Percentiles rank a stretch among this genome's conserved stretches.
phyloP scores from a whole-genome alignment of 2,113 vertebrate species.

The Hemibagrus wyckioides region DNA sequence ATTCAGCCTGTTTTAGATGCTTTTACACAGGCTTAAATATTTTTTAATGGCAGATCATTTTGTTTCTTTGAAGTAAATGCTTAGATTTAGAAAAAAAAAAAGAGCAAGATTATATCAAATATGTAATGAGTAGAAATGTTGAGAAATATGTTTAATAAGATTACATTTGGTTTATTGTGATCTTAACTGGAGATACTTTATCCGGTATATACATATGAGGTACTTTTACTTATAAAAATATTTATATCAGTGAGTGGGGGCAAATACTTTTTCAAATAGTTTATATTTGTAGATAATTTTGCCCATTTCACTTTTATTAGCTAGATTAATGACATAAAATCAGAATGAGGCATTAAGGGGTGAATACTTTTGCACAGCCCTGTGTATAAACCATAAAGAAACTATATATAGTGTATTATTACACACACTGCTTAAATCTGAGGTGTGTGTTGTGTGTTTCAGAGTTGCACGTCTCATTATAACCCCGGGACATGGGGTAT shows the following conservation, averaged over 20 bases:
- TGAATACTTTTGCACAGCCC: neutral
- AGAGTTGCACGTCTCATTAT: conserved; percentile 70
- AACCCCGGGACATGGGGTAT: conserved; percentile 75
- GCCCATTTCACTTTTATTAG: neutral
- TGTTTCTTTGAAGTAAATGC: neutral
- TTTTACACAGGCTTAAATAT: neutral
- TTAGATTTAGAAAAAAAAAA: neutral
- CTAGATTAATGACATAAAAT: neutral
- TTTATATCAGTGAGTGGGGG: neutral
- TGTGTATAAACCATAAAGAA: neutral
- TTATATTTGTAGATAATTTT: neutral
- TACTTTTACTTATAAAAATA: neutral
- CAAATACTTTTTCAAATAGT: neutral
- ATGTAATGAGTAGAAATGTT: neutral
- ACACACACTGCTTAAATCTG: neutral
- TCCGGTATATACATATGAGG: neutral
- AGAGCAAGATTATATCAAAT: neutral
- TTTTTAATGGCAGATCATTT: neutral
- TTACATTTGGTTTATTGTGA: neutral
- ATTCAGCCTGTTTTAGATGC: neutral
- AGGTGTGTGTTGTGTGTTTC: conserved; percentile 22
- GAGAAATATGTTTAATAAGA: neutral
- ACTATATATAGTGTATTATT: neutral
- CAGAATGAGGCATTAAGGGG: neutral
- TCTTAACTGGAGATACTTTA: neutral